Evolutionary conservation across 2,888 invertebrate genomes (phyloP), one percentile per base, ranked within the genome.

Genomic region (Cloeon dipterum): DNA sequence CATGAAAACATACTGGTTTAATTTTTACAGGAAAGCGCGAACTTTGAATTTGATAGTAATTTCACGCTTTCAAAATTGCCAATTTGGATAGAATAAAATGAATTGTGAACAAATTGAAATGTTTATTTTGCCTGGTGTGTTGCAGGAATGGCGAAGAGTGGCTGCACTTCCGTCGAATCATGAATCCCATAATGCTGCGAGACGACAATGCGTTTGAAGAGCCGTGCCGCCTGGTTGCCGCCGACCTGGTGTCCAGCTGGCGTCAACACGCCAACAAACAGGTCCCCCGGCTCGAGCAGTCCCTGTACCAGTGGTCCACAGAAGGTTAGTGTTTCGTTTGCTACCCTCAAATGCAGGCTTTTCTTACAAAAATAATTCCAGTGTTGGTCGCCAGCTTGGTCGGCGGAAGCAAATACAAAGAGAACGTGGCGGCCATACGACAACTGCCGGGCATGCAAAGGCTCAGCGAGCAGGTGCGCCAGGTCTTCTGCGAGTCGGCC

Each of bases 291-390:
- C 56, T 83, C 39, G 77, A 83, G 51, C 55, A 58, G 4, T 66
- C 73, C 44, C 61, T 86, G 21, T 86, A 86, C 52, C 66, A 65
- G 46, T 73, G 81, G 65, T 79, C 85, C 1, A 70, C 77, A 42
- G 72, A 82, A 49, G 74, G 81, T 79, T 58, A 50, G 60, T 54
- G 29, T 35, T 16, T 35, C 7, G 20, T 7, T 33, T 33, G 20
- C 20, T 18, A 16, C 7, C 32, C 32, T 32, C n/a, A 8, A 5
- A 7, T 13, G n/a, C 13, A 32, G 4, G 19, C 33, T 13, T 11
- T 11, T 21, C 20, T 23, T 34, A 41, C 62, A 26, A 52, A 68
- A n/a, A 58, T 71, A 50, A 52, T 38, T 38, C 20, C 40, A 57
- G 57, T 50, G 5, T 48, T 58, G 42, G 40, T 63, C 4, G 55